These are phyloP conservation scores for Clarias gariepinus DNA, from an alignment of 2,113 vertebrate genomes.

Conservation along the genomic window DNA sequence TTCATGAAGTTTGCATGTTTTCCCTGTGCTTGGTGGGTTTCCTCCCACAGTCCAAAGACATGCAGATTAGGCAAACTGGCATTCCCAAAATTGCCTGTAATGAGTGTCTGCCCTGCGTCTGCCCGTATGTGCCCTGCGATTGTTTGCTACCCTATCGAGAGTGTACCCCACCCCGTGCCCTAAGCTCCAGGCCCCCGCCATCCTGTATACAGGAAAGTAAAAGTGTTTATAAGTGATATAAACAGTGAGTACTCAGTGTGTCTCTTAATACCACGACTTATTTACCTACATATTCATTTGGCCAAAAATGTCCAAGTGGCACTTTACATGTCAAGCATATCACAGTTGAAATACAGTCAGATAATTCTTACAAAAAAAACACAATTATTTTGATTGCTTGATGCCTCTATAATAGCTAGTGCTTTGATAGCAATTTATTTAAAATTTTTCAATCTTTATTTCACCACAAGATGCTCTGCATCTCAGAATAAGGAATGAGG, in stretches of 20 bases:
- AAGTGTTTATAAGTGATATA: no score
- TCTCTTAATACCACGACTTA: conserved; percentile 32
- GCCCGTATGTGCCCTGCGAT: no score
- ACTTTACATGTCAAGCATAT: not conserved
- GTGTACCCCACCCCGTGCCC: no score
- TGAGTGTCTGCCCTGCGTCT: no score
- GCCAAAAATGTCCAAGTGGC: conserved; percentile 14
- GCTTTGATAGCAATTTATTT: not conserved
- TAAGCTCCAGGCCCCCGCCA: no score
- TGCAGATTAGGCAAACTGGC: no score
- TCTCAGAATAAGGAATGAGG: not conserved
- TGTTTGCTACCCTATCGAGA: no score
- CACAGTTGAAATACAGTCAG: not conserved
- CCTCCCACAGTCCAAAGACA: no score
- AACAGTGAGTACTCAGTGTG: conserved; percentile 11
- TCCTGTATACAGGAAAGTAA: no score
- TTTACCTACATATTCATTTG: not conserved
- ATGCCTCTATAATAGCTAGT: not conserved
- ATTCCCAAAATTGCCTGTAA: no score
- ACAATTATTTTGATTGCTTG: not conserved
- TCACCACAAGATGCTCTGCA: not conserved
- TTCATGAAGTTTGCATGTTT: no score
- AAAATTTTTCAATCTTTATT: not conserved
- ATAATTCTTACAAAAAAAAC: not conserved
- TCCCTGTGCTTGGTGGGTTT: no score